These are phyloP conservation scores for Porites rus DNA, from an alignment of 92 coral and sea anemone species.

Conservation along the genomic window DNA sequence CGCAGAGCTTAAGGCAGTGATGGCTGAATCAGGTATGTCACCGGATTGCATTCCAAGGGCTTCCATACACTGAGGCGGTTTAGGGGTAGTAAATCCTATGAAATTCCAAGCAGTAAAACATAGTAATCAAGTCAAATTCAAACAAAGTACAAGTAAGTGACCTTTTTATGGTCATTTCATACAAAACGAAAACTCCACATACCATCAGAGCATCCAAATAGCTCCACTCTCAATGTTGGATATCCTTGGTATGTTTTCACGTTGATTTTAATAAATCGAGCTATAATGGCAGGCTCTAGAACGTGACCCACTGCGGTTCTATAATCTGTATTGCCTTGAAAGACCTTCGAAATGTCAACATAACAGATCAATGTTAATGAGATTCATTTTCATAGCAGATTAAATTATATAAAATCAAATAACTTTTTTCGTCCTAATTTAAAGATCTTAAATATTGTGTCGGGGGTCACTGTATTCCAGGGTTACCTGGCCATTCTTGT, in stretches of 20 bases:
- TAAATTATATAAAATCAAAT: too few species aligned
- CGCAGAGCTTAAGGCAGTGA: constrained; percentile 17
- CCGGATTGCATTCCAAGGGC: constrained; percentile 48
- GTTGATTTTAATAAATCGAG: constrained; percentile 8
- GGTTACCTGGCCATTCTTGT: constrained; percentile 30
- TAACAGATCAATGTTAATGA: too few species aligned
- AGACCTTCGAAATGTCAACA: neutral
- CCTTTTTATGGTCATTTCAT: too few species aligned
- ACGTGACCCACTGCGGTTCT: neutral
- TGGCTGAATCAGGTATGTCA: constrained; percentile 38
- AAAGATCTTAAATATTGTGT: too few species aligned
- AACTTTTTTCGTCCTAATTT: too few species aligned
- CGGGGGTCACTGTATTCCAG: too few species aligned
- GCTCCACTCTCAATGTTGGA: constrained; percentile 2
- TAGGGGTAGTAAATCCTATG: constrained; percentile 11
- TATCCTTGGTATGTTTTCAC: neutral
- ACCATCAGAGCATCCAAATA: constrained; percentile 27
- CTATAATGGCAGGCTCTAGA: neutral
- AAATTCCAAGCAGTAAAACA: too few species aligned
- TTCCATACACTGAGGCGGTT: constrained; percentile 3
- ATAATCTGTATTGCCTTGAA: constrained; percentile 9
- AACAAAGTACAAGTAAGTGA: too few species aligned
- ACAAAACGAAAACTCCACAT: neutral
- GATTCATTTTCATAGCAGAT: too few species aligned
- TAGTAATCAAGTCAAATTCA: too few species aligned